A percentile compares a stretch with the other conserved stretches of the same genome.
Evolutionary conservation across 1,140 invertebrate species (phyloP).

Genomic region (Ridgeia piscesae): DNA sequence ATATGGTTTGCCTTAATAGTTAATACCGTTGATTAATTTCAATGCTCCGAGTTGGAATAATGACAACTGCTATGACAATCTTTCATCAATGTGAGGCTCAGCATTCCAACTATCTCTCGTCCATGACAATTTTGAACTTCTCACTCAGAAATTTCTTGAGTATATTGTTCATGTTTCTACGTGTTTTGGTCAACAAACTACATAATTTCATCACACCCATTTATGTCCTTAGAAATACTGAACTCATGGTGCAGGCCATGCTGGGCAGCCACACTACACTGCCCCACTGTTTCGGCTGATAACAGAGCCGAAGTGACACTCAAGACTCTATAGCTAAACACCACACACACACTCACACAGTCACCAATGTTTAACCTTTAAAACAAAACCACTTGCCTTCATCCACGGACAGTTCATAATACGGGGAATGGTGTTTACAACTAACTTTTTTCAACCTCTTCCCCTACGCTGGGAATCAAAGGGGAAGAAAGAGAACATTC

Average conservation of each 20-base stretch:
- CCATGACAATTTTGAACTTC: background rate
- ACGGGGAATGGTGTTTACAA: slow-evolving; percentile 22
- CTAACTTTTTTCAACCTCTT: slow-evolving; percentile 46
- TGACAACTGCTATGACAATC: background rate
- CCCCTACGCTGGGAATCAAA: slow-evolving; percentile 61
- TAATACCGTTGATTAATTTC: background rate
- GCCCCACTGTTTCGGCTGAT: background rate
- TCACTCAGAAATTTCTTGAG: background rate
- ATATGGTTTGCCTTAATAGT: background rate
- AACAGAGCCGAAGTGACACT: background rate
- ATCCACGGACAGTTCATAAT: background rate
- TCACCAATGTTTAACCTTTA: background rate
- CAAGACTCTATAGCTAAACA: background rate
- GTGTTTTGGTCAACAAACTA: background rate
- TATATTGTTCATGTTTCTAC: background rate
- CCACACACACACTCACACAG: background rate
- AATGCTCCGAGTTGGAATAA: background rate
- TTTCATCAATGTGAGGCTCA: background rate
- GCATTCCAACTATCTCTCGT: background rate
- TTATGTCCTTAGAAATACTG: background rate
- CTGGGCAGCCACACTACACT: background rate
- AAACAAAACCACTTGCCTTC: slow-evolving; percentile 22
- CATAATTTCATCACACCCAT: background rate
- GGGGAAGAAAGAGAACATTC: slow-evolving; percentile 59
- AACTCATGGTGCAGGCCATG: background rate